phyloP scores from a whole-genome alignment of 2,888 invertebrate genomes.

The Aelia acuminata region DNA sequence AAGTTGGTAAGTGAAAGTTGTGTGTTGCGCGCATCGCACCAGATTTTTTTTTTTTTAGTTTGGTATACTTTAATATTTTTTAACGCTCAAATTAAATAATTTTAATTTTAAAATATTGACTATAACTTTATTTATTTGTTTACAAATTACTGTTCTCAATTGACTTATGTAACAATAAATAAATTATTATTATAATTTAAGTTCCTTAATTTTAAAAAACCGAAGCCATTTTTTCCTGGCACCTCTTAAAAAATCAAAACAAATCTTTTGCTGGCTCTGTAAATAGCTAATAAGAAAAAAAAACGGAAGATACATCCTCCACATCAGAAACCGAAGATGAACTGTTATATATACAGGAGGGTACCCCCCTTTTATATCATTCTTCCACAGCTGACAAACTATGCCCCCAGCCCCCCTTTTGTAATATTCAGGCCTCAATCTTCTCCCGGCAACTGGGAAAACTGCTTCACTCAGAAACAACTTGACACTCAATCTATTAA shows the following conservation, averaged over 20 bases:
- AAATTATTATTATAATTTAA: no score
- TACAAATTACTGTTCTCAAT: no score
- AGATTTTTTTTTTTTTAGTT: no score
- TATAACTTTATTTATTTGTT: no score
- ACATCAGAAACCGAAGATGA: not conserved
- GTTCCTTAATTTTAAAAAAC: no score
- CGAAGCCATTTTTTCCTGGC: not conserved
- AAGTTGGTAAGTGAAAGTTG: no score
- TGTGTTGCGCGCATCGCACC: no score
- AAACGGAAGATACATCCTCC: not conserved
- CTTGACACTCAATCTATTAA: not conserved
- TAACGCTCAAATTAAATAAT: no score
- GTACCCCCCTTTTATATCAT: not conserved
- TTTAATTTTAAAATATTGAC: no score
- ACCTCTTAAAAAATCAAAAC: not conserved
- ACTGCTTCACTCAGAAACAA: not conserved
- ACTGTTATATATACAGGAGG: not conserved
- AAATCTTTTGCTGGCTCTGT: not conserved
- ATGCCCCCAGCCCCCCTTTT: not conserved
- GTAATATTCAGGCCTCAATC: constrained; percentile 38
- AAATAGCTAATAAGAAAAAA: not conserved
- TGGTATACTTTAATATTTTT: no score
- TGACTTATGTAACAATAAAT: no score
- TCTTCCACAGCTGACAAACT: constrained; percentile 2
- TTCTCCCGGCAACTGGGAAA: not conserved